Percentiles rank a stretch among this genome's conserved stretches.
Evolutionary conservation across 2,113 vertebrate genomes (phyloP).

Genomic region (Monopterus albus): DNA sequence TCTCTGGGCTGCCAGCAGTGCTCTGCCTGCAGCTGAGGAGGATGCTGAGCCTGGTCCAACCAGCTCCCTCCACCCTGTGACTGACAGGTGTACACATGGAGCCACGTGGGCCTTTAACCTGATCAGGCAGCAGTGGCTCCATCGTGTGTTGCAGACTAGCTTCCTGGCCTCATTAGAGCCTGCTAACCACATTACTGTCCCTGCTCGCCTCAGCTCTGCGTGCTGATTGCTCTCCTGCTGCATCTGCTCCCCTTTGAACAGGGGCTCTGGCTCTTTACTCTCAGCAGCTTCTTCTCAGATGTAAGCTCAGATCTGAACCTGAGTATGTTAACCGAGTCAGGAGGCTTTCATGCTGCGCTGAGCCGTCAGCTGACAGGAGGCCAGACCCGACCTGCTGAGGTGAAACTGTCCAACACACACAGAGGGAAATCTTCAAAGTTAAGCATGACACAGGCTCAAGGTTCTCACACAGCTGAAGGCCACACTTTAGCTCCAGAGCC

Average conservation of each 20-base stretch:
- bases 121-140: constrained; percentile 38
- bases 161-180: constrained; percentile 50
- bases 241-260: constrained; percentile 56
- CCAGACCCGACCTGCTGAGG: not conserved
- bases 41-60: constrained; percentile 30
- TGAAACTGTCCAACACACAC: not conserved
- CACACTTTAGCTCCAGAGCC: no score
- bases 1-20: no score
- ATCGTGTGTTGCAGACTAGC: constrained; percentile 38
- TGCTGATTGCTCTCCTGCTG: constrained; percentile 36
- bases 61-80: not conserved
- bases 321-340: constrained; percentile 32
- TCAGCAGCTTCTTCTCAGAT: constrained; percentile 33
- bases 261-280: constrained; percentile 20
- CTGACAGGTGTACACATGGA: constrained; percentile 1
- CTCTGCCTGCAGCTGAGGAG: no score
- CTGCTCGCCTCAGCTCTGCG: not conserved
- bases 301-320: constrained; percentile 23
- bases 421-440: constrained; percentile 13
- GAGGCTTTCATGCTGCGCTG: constrained; percentile 31
- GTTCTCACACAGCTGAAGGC: no score
- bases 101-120: constrained; percentile 8
- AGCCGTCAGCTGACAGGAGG: not conserved
- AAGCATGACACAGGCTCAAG: constrained; percentile 1
- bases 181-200: constrained; percentile 26